phyloP scores from a whole-genome alignment of 2,113 vertebrate genomes.

The Craseonycteris thonglongyai region DNA sequence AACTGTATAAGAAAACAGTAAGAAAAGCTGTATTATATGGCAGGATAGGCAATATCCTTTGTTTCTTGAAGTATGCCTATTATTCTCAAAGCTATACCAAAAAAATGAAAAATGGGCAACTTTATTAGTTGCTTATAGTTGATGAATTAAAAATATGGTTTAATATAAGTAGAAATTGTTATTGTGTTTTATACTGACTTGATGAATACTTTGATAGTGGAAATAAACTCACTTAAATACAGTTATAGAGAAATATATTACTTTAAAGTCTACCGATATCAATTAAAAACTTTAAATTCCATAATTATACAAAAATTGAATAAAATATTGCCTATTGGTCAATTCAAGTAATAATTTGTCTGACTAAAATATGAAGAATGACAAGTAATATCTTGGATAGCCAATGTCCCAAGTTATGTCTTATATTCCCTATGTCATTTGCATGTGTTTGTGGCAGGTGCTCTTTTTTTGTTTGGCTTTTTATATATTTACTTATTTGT shows the following conservation, averaged over 20 bases:
- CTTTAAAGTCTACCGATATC: neutral
- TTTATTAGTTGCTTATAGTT: neutral
- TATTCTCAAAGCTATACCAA: neutral
- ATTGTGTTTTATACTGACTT: neutral
- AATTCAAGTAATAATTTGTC: neutral
- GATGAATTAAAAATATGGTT: neutral
- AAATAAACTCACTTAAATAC: neutral
- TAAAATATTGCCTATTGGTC: neutral
- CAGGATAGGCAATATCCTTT: neutral
- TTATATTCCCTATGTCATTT: neutral
- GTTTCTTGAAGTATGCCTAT: neutral
- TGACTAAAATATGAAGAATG: neutral
- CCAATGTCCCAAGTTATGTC: neutral
- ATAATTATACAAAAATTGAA: neutral
- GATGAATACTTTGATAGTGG: neutral
- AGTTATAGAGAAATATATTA: neutral
- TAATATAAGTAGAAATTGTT: neutral
- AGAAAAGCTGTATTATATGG: neutral
- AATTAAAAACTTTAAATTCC: neutral
- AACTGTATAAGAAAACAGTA: neutral
- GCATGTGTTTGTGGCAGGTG: rapidly evolving
- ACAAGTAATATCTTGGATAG: neutral
- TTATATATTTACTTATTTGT: neutral
- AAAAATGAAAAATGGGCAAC: neutral
- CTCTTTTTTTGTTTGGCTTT: neutral